Base-by-base conservation (phyloP, 2,797 vertebrate species). In the Meda fulgida region DNA sequence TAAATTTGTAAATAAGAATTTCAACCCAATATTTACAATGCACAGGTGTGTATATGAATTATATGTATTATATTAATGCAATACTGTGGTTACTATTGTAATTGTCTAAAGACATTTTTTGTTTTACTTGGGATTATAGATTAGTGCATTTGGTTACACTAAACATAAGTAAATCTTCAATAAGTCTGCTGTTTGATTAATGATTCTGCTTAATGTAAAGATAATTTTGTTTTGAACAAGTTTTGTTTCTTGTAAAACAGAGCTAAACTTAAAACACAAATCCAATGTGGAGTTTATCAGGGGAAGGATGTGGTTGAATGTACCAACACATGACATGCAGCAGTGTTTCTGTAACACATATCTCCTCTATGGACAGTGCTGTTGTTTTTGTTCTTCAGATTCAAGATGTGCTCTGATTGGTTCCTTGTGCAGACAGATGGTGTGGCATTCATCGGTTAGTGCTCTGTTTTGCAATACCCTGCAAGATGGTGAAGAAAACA, bases 301-400 rank as follows among this genome's bases (percentile, higher is more conserved):
- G 29, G 73, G 84, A 83, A 88, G 85, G 83, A 89, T 87, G 87
- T 88, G 87, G 87, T 83, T 71, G 70, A 69, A 71, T 66, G 34
- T 87, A 48, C 69, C 26, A 72, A 70, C 48, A n/a, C 21, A n/a
- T 66, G 77, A 23, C 78, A 38, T 69, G 34, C 58, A 43, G 40
- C 19, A 19, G 23, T 23, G 38, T 23, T 29, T 66, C 65, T 67
- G 36, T 60, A 40, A 26, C 26, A 29, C 29, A 0, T 13, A 21
- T 19, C 21, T 58, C 11, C 71, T 70, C 9, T n/a, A 11, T 70
- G 84, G 85, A 38, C 69, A 63, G 53, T 46, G 65, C 65, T 53
- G 36, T 18, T 67, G 71, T 73, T 60, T 55, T 72, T 40, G 51
- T 66, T 69, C 26, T 76, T 80, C 40, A 34, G 60, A 72, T 60